phyloP scores from a whole-genome alignment of 2,888 invertebrate genomes.

The Lamellibrachia columna region DNA sequence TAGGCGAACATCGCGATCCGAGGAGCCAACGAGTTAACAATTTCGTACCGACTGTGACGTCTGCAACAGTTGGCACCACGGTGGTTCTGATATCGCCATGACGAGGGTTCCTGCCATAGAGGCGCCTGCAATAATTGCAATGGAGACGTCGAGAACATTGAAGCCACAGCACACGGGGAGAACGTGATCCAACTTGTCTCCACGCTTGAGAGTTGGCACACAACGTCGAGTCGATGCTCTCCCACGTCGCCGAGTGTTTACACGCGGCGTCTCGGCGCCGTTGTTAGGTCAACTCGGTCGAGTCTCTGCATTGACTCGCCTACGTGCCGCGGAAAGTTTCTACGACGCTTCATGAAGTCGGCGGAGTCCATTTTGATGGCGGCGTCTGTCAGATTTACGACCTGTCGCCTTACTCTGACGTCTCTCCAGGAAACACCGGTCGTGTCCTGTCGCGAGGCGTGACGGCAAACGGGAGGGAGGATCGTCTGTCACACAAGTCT shows the following conservation, averaged over 20 bases:
- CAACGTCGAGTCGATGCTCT: background rate
- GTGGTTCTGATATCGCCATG: no score
- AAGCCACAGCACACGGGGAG: background rate
- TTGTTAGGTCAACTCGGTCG: background rate
- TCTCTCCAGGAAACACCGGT: background rate
- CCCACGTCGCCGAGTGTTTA: background rate
- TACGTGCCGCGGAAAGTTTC: background rate
- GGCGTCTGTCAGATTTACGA: background rate
- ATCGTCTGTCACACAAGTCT: background rate
- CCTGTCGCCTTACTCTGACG: background rate
- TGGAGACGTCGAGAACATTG: background rate
- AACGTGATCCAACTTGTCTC: background rate
- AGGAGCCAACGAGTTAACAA: background rate
- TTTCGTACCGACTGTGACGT: background rate
- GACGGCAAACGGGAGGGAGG: background rate
- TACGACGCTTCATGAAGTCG: background rate
- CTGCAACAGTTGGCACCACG: background rate
- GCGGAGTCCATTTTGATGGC: background rate
- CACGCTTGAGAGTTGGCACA: background rate
- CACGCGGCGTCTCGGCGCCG: background rate
- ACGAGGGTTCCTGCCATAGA: no score
- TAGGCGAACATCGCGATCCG: background rate
- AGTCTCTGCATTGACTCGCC: background rate
- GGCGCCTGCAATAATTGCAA: no score
- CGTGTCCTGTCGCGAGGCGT: background rate